These are phyloP conservation scores for Epinephelus malabaricus DNA, from an alignment of 2,797 vertebrate genomes.

Conservation along the genomic window DNA sequence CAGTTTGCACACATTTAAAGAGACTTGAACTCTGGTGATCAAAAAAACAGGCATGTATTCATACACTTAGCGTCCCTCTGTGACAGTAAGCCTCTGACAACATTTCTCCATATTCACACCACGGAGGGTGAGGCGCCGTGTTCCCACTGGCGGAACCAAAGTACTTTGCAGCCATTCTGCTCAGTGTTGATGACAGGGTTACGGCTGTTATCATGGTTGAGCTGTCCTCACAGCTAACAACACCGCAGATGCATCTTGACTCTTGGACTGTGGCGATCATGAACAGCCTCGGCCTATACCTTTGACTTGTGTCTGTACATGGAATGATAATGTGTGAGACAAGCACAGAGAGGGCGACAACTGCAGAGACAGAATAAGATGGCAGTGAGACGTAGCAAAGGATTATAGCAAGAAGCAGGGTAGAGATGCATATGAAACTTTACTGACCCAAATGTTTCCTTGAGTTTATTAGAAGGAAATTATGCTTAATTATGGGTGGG, in stretches of 20 bases:
- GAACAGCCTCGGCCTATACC: not conserved
- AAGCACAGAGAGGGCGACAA: not conserved
- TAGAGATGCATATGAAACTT: not conserved
- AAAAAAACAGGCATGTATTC: constrained; percentile 22
- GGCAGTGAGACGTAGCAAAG: not conserved
- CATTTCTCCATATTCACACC: constrained; percentile 44
- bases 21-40: not conserved
- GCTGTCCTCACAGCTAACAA: constrained; percentile 29
- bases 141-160: constrained; percentile 46
- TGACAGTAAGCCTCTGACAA: constrained; percentile 41
- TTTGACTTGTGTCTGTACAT: not conserved
- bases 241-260: constrained; percentile 45
- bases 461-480: too few relatives aligned
- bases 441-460: not conserved
- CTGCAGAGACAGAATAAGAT: not conserved
- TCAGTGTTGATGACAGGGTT: constrained; percentile 47
- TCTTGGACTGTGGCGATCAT: constrained; percentile 20
- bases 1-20: constrained; percentile 3
- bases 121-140: constrained; percentile 26
- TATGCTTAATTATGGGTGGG: too few relatives aligned
- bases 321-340: constrained; percentile 3
- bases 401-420: not conserved
- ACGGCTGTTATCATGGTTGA: constrained; percentile 36
- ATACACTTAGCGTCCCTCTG: constrained; percentile 6
- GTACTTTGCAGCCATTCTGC: constrained; percentile 51